phyloP scores from a whole-genome alignment of 2,113 vertebrate species.

The Dasyornis broadbenti region DNA sequence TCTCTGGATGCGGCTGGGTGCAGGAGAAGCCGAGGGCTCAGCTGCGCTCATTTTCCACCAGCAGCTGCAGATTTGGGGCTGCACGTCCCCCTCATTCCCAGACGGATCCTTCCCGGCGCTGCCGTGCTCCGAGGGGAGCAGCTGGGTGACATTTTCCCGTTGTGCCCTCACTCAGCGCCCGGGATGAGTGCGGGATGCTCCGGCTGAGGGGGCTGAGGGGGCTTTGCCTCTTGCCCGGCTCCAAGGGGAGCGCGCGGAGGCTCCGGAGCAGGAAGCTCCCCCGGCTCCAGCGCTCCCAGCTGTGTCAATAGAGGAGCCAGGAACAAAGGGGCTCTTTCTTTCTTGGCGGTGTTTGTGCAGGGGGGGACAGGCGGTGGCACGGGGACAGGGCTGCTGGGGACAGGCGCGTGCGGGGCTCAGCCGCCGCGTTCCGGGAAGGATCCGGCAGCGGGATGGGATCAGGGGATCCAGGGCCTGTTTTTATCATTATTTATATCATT shows the following conservation, averaged over 20 bases:
- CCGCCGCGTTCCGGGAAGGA: background rate
- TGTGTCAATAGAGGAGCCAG: slow-evolving; percentile 54
- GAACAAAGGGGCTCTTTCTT: slow-evolving; percentile 43
- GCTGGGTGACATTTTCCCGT: rapidly evolving
- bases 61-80: background rate
- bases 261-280: background rate
- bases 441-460: background rate
- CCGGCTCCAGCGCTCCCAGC: slow-evolving; percentile 4
- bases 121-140: background rate
- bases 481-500: rapidly evolving
- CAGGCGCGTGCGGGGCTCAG: background rate
- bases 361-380: background rate
- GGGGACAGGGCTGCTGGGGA: slow-evolving; percentile 2
- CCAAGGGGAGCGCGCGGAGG: background rate
- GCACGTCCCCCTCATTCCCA: rapidly evolving
- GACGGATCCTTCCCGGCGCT: rapidly evolving
- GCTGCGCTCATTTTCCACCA: rapidly evolving
- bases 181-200: too few species aligned
- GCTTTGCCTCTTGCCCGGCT: background rate
- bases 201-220: background rate
- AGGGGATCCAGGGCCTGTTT: background rate
- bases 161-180: background rate
- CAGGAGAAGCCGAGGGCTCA: rapidly evolving
- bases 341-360: background rate
- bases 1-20: background rate